Evolutionary conservation across 1,140 invertebrate genomes (phyloP).

Genomic region (Listronotus bonariensis): DNA sequence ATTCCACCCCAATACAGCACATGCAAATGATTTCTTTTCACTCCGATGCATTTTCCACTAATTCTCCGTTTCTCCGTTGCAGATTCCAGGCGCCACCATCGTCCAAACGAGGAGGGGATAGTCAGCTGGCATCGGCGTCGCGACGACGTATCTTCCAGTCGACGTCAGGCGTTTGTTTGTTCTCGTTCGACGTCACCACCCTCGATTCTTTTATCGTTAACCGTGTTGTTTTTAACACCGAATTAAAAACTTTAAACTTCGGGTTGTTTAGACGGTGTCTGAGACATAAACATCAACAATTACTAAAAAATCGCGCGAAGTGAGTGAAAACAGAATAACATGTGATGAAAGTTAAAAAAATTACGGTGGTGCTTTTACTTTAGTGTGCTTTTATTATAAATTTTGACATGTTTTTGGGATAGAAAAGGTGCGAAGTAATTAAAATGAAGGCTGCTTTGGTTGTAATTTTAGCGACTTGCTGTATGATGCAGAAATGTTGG

Average conservation of each 20-base stretch:
- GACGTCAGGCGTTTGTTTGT: conserved; percentile 50
- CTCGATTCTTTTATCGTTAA: conserved; percentile 20
- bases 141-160: conserved; percentile 54
- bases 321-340: conserved; percentile 3
- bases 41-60: conserved; percentile 36
- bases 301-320: background rate
- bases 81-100: conserved; percentile 54
- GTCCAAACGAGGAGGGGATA: conserved; percentile 44
- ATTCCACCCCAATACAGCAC: conserved; percentile 22
- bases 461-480: conserved; percentile 41
- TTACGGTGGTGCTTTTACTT: conserved; percentile 14
- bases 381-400: conserved; percentile 17
- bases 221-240: conserved; percentile 11
- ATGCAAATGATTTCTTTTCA: conserved; percentile 39
- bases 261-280: background rate
- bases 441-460: conserved; percentile 43
- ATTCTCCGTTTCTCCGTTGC: conserved; percentile 52
- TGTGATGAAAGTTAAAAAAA: conserved; percentile 10
- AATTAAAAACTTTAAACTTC: background rate
- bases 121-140: conserved; percentile 55
- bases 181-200: conserved; percentile 20
- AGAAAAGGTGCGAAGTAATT: conserved; percentile 24
- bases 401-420: conserved; percentile 46
- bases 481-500: conserved; percentile 36
- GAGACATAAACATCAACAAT: background rate